Evolutionary conservation across 2,797 vertebrate genomes (phyloP).

Genomic region (Ispidina lecontei): DNA sequence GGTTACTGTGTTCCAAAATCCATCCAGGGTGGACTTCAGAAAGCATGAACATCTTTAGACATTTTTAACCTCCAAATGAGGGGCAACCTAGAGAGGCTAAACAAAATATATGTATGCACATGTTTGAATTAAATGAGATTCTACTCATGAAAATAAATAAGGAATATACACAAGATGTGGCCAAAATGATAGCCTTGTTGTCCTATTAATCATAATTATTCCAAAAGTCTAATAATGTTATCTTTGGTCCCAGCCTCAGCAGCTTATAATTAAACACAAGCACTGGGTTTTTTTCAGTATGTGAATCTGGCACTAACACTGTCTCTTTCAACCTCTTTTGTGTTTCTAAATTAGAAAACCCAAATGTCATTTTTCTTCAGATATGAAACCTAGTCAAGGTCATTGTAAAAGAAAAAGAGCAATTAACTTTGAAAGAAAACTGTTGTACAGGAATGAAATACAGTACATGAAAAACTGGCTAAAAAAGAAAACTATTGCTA

Average conservation of each 20-base stretch:
- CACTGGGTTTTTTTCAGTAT: not conserved
- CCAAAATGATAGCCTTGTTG: not conserved
- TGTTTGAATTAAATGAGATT: not conserved
- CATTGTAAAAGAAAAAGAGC: conserved; percentile 65
- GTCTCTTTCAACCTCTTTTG: conserved; percentile 56
- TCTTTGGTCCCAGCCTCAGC: conserved; percentile 58
- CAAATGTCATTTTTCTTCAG: conserved; percentile 51
- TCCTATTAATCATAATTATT: conserved; percentile 52
- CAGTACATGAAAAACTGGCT: not conserved
- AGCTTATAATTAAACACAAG: conserved; percentile 54
- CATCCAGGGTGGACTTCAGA: not conserved
- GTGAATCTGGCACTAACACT: not conserved
- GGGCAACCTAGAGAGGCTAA: not conserved
- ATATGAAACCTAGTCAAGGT: conserved; percentile 62
- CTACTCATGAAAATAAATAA: conserved; percentile 15
- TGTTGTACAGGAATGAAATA: not conserved
- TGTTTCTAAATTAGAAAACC: conserved; percentile 76
- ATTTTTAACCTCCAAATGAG: not conserved
- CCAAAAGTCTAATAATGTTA: conserved; percentile 47
- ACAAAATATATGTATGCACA: not conserved
- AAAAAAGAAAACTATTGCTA: not conserved
- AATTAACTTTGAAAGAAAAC: conserved; percentile 70
- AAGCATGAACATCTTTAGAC: not conserved
- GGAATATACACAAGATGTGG: not conserved
- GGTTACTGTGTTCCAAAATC: not conserved